Percentiles rank a stretch among this genome's conserved stretches.
phyloP scores from a whole-genome alignment of 23 tunicate genomes.

The Phallusia fumigata region DNA sequence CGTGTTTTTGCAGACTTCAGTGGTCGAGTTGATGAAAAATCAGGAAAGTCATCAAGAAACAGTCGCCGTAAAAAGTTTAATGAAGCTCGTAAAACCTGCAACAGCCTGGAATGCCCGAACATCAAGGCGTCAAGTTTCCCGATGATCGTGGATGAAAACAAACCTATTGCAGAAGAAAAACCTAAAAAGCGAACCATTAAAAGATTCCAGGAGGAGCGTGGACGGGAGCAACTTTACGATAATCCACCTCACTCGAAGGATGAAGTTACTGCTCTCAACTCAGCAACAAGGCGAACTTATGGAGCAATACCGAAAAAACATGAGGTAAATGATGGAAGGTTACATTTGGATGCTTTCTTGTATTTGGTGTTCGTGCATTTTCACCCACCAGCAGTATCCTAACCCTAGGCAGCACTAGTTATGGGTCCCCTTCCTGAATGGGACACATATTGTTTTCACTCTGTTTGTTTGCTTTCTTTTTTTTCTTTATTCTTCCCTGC shows the following conservation, averaged over 20 bases:
- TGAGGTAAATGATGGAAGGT: not conserved
- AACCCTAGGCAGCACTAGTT: too few species aligned
- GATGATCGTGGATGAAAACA: not conserved
- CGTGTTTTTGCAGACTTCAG: too few species aligned
- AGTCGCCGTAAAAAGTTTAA: constrained; percentile 13
- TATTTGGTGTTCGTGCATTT: too few species aligned
- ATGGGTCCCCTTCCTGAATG: too few species aligned
- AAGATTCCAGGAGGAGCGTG: not conserved
- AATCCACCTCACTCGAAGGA: not conserved
- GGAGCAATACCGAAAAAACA: not conserved
- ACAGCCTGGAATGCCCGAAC: not conserved
- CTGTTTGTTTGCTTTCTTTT: too few species aligned
- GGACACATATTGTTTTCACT: too few species aligned
- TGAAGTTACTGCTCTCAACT: not conserved
- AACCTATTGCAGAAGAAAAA: not conserved
- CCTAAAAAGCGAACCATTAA: constrained; percentile 12
- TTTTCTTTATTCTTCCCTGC: too few species aligned
- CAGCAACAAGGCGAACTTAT: not conserved
- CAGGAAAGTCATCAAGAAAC: constrained; percentile 2
- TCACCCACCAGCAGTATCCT: too few species aligned
- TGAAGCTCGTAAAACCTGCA: not conserved
- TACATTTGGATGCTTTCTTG: too few species aligned
- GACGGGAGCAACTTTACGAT: not conserved
- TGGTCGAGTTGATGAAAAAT: not conserved
- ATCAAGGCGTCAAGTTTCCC: not conserved